Conservation (phyloP, 2,797 vertebrate species). For the Phalloptychus januarius region DNA sequence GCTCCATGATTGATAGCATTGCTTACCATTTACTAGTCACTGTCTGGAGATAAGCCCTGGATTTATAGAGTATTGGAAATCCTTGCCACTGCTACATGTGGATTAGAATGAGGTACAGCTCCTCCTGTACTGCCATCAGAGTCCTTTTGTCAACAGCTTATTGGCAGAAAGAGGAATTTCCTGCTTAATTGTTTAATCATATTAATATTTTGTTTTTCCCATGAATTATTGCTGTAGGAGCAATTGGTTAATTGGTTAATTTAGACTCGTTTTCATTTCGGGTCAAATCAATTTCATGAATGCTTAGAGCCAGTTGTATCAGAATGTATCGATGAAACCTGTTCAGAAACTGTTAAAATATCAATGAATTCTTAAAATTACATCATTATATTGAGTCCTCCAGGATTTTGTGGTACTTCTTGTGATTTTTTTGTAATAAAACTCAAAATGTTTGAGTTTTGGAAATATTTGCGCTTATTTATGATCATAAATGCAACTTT, state of each 20-base stretch:
- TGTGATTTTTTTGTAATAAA: too few species aligned
- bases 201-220: constrained; percentile 37
- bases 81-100: constrained; percentile 69
- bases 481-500: too few species aligned
- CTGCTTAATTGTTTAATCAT: constrained; percentile 55
- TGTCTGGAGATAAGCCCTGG: constrained; percentile 77
- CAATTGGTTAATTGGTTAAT: constrained; percentile 1
- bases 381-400: too few species aligned
- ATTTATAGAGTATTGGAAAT: constrained; percentile 82
- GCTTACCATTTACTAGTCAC: constrained; percentile 81
- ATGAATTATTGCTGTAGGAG: constrained; percentile 37
- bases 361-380: too few species aligned
- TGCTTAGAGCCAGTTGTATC: too few species aligned
- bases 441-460: too few species aligned
- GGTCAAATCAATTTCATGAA: too few species aligned
- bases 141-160: constrained; percentile 53
- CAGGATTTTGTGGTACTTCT: too few species aligned
- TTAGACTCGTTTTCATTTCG: too few species aligned
- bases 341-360: too few species aligned
- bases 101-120: constrained; percentile 70
- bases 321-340: too few species aligned
- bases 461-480: too few species aligned
- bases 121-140: constrained; percentile 35
- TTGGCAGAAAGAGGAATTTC: constrained; percentile 49
- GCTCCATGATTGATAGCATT: constrained; percentile 79